Conservation (phyloP, 2,797 vertebrate genomes). For the Onychomys arenicola region DNA sequence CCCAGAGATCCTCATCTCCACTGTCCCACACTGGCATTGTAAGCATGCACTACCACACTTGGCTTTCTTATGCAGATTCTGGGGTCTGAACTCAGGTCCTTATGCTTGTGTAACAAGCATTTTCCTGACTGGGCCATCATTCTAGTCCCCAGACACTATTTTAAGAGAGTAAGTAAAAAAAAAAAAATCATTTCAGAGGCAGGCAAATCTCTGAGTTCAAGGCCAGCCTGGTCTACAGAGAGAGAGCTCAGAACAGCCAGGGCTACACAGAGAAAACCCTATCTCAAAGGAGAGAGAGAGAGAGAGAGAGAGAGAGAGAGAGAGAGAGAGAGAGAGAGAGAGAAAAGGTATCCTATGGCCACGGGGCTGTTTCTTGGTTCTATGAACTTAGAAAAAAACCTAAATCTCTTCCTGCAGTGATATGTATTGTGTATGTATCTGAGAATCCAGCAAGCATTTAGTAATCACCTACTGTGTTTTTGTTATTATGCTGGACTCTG, state of each 20-base stretch:
- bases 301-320: no score
- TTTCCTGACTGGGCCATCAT: background rate
- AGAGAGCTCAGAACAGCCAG: no score
- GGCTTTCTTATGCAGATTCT: background rate
- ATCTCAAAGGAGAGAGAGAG: no score
- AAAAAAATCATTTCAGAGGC: no score
- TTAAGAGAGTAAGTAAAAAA: background rate
- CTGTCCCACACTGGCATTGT: background rate
- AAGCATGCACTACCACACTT: background rate
- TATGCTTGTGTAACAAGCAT: background rate
- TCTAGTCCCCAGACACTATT: background rate
- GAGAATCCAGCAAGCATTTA: background rate
- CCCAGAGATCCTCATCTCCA: background rate
- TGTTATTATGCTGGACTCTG: background rate
- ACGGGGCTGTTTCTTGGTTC: background rate
- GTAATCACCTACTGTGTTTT: background rate
- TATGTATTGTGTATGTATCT: background rate
- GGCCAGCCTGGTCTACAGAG: no score
- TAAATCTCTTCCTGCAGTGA: background rate
- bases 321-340: background rate
- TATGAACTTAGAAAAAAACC: background rate
- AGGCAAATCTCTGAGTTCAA: no score
- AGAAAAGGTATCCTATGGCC: background rate
- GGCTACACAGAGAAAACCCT: no score
- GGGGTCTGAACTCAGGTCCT: background rate